Percentiles rank a stretch among this genome's conserved stretches.
Evolutionary conservation across 2,888 invertebrate species (phyloP).

Genomic region (Sylvicola cinctus): DNA sequence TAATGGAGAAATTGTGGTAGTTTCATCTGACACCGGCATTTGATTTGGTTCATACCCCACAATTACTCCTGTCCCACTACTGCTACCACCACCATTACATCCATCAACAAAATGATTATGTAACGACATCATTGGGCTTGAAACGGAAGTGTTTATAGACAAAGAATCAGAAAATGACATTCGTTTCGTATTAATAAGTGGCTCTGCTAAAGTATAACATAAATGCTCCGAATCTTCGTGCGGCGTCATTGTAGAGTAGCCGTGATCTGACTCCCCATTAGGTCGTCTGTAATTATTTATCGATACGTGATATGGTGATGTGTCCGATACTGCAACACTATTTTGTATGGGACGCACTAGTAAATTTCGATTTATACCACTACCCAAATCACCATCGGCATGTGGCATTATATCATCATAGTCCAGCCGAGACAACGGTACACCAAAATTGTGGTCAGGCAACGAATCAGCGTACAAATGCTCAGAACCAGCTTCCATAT

Average conservation of each 20-base stretch:
- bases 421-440: constrained; percentile 54
- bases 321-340: constrained; percentile 38
- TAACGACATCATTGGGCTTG: constrained; percentile 23
- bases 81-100: background rate
- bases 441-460: constrained; percentile 31
- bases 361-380: constrained; percentile 28
- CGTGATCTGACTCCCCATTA: constrained; percentile 58
- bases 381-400: constrained; percentile 23
- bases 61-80: constrained; percentile 11
- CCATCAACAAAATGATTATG: constrained; percentile 10
- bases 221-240: constrained; percentile 76
- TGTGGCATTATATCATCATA: constrained; percentile 40
- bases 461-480: constrained; percentile 30
- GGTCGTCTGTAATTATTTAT: constrained; percentile 48
- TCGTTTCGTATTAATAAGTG: constrained; percentile 31
- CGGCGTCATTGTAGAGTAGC: constrained; percentile 86
- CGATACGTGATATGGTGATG: constrained; percentile 73
- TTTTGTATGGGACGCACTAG: constrained; percentile 36
- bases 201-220: constrained; percentile 49
- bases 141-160: constrained; percentile 31
- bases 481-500: constrained; percentile 24
- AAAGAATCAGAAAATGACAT: constrained; percentile 36
- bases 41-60: constrained; percentile 24
- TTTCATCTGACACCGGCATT: constrained; percentile 23
- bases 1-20: constrained; percentile 11